A percentile compares a stretch with the other conserved stretches of the same genome.
Conservation (phyloP, 2,797 vertebrate genomes). For the Sebastes iracundus region DNA sequence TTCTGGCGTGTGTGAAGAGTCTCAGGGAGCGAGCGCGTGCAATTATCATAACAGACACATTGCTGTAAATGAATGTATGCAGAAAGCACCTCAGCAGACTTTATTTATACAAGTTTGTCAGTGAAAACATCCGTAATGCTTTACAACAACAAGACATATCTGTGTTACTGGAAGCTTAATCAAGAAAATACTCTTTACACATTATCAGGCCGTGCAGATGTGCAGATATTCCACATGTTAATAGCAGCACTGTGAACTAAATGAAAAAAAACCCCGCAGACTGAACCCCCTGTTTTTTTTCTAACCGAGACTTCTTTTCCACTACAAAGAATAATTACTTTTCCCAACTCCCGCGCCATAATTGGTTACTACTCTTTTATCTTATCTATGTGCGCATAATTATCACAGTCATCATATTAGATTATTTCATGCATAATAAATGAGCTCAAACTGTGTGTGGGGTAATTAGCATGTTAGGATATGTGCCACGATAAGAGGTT, state of each 20-base stretch:
- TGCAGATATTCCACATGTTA: constrained; percentile 57
- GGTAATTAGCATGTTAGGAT: constrained; percentile 82
- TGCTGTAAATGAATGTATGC: constrained; percentile 24
- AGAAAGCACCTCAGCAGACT: constrained; percentile 3
- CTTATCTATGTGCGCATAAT: constrained; percentile 82
- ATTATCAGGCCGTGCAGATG: constrained; percentile 37
- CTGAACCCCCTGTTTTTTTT: constrained; percentile 28
- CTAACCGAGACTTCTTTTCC: constrained; percentile 66
- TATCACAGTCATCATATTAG: constrained; percentile 84
- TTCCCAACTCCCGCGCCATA: constrained; percentile 73
- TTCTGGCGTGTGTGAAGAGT: constrained; percentile 38
- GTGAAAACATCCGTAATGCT: background rate
- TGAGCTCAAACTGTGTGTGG: constrained; percentile 79
- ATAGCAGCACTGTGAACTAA: constrained; percentile 43
- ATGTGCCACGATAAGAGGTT: constrained; percentile 66
- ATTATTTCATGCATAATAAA: constrained; percentile 85
- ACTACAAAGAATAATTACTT: constrained; percentile 83
- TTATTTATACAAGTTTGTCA: background rate
- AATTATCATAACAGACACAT: constrained; percentile 52
- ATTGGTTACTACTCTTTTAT: constrained; percentile 83
- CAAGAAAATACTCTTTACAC: constrained; percentile 38
- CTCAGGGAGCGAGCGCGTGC: background rate
- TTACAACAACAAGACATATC: constrained; percentile 6
- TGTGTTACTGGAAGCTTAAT: constrained; percentile 23
- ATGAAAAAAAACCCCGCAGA: background rate